Conservation (phyloP, 2,113 vertebrate species). For the Chauna torquata region DNA sequence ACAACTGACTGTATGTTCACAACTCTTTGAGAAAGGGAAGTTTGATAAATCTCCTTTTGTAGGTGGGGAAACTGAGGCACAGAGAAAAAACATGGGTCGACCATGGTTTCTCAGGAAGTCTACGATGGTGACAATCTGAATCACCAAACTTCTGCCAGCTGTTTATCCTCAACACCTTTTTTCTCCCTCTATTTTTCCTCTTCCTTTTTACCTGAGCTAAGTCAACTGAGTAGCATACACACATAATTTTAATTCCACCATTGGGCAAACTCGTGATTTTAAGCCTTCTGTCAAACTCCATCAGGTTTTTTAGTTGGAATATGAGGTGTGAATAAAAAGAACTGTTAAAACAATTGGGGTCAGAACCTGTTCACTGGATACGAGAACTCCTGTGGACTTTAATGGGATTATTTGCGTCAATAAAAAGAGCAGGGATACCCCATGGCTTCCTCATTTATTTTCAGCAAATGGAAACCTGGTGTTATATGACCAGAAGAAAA, state of each 20-base stretch:
- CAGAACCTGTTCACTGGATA: slow-evolving; percentile 60
- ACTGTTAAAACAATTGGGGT: slow-evolving; percentile 66
- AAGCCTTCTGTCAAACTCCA: slow-evolving; percentile 29
- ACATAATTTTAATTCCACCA: neutral
- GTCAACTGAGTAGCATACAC: neutral
- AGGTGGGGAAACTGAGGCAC: neutral
- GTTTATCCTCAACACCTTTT: neutral
- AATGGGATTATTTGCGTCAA: slow-evolving; percentile 16
- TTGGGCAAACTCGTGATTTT: neutral
- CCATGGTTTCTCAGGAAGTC: neutral
- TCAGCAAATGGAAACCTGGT: slow-evolving; percentile 62
- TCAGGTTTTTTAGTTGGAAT: slow-evolving; percentile 8
- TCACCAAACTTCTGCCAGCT: neutral
- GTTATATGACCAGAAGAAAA: slow-evolving; percentile 39
- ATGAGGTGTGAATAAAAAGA: slow-evolving; percentile 60
- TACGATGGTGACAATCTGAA: neutral
- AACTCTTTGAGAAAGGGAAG: neutral
- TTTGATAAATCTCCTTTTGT: neutral
- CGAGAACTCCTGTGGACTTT: slow-evolving; percentile 51
- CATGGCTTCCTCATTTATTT: slow-evolving; percentile 45
- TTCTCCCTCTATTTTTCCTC: neutral
- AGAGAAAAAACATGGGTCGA: rapidly evolving
- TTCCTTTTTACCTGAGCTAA: neutral
- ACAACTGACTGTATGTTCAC: rapidly evolving
- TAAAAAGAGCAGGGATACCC: slow-evolving; percentile 36